phyloP scores from a whole-genome alignment of 37 sponge, comb jelly and placozoan genomes.

The Eunapius fragilis region DNA sequence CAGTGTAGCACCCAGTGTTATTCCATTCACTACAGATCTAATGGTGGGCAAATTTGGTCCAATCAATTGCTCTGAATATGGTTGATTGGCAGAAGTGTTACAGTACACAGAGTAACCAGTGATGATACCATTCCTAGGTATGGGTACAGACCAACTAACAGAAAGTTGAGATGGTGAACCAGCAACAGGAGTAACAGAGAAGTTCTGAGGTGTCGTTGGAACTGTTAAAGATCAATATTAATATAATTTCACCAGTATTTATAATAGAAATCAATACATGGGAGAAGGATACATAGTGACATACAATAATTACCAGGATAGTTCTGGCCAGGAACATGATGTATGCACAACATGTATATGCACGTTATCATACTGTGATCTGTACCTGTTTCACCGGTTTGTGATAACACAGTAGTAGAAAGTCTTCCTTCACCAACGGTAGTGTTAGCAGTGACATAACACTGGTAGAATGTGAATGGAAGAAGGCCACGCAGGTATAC shows the following conservation, averaged over 20 bases:
- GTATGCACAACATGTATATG: too few relatives aligned
- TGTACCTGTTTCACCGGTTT: background rate
- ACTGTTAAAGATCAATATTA: background rate
- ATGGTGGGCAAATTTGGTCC: background rate
- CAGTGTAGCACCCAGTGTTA: background rate
- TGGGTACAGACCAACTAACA: background rate
- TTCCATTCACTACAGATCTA: background rate
- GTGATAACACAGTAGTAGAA: background rate
- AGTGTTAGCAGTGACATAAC: slow-evolving; percentile 56
- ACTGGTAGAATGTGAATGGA: slow-evolving; percentile 54
- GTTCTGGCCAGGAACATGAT: too few relatives aligned
- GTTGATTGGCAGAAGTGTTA: background rate
- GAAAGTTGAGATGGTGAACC: background rate
- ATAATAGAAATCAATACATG: too few relatives aligned
- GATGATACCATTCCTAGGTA: background rate
- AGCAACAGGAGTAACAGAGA: background rate
- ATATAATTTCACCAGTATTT: too few relatives aligned
- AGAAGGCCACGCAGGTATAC: slow-evolving; percentile 8
- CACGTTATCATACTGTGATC: too few relatives aligned
- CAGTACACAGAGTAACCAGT: background rate
- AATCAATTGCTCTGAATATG: background rate
- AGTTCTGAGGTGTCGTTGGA: background rate
- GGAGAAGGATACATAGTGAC: too few relatives aligned
- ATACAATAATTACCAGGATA: too few relatives aligned
- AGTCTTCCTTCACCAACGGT: slow-evolving; percentile 36